A percentile compares a stretch with the other conserved stretches of the same genome.
These are phyloP conservation scores for Lamellibrachia luymesi DNA, from an alignment of 1,140 invertebrate species.

Conservation along the genomic window DNA sequence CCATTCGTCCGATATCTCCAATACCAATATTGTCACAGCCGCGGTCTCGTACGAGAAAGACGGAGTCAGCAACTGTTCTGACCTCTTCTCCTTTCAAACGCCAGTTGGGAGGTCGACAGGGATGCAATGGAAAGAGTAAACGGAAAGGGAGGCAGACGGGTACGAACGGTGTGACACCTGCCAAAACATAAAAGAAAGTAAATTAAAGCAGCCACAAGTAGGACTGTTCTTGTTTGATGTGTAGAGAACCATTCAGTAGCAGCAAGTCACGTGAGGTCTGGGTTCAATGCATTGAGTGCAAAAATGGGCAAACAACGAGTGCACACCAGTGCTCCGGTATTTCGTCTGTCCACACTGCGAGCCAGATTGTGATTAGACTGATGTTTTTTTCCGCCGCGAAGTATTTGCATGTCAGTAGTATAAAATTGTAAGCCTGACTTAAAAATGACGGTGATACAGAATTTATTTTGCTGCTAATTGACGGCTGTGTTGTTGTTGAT, in stretches of 20 bases:
- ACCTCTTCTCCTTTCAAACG: constrained; percentile 1
- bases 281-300: constrained; percentile 1
- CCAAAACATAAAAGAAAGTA: constrained; percentile 7
- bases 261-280: constrained; percentile 6
- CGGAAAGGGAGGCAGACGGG: neutral
- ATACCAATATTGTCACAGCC: neutral
- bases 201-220: constrained; percentile 6
- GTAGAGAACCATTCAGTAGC: constrained; percentile 13
- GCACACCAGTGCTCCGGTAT: constrained; percentile 11
- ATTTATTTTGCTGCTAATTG: too few species aligned
- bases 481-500: too few species aligned
- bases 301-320: neutral
- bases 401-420: too few species aligned
- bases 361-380: constrained; percentile 8
- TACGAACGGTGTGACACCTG: neutral
- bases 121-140: too few species aligned
- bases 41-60: constrained; percentile 2
- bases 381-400: neutral
- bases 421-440: too few species aligned
- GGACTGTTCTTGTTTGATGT: constrained; percentile 9
- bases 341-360: neutral
- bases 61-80: constrained; percentile 7
- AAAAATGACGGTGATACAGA: too few species aligned
- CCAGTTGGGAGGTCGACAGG: neutral
- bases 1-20: neutral